A percentile compares a stretch with the other conserved stretches of the same genome.
phyloP scores from a whole-genome alignment of 2,888 invertebrate species.

The Dryobotodes eremita region DNA sequence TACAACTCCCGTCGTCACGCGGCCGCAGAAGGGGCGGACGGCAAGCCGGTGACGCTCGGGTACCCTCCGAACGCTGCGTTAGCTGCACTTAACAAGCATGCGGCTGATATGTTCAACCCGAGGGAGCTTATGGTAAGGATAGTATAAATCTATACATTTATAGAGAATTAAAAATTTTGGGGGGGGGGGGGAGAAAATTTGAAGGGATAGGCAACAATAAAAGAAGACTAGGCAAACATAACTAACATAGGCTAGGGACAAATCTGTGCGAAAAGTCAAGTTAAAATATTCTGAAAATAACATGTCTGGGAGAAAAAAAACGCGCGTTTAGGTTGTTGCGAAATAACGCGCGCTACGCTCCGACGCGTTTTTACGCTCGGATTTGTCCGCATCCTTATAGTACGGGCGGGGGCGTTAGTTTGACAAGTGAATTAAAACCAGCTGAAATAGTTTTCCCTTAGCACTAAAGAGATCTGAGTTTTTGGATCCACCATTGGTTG shows the following conservation, averaged over 20 bases:
- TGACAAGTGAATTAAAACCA: too few relatives aligned
- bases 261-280: not conserved
- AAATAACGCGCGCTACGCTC: too few relatives aligned
- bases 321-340: too few relatives aligned
- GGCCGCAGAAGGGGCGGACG: constrained; percentile 83
- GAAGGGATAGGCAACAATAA: too few relatives aligned
- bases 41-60: constrained; percentile 92
- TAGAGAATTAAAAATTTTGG: not conserved
- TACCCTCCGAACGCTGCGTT: constrained; percentile 98
- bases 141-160: not conserved
- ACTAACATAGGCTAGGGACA: too few relatives aligned
- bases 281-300: not conserved
- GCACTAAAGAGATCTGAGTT: too few relatives aligned
- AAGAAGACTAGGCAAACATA: too few relatives aligned
- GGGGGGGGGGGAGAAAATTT: rapidly evolving
- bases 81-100: constrained; percentile 99
- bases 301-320: not conserved
- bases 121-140: constrained; percentile 95
- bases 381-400: not conserved
- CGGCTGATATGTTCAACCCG: constrained; percentile 96
- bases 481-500: too few relatives aligned
- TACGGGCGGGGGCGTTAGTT: too few relatives aligned
- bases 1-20: constrained; percentile 92
- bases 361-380: not conserved
- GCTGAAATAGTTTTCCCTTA: too few relatives aligned